Evolutionary conservation across 2,888 invertebrate species (phyloP).

Genomic region (Pristionchus arcanus): DNA sequence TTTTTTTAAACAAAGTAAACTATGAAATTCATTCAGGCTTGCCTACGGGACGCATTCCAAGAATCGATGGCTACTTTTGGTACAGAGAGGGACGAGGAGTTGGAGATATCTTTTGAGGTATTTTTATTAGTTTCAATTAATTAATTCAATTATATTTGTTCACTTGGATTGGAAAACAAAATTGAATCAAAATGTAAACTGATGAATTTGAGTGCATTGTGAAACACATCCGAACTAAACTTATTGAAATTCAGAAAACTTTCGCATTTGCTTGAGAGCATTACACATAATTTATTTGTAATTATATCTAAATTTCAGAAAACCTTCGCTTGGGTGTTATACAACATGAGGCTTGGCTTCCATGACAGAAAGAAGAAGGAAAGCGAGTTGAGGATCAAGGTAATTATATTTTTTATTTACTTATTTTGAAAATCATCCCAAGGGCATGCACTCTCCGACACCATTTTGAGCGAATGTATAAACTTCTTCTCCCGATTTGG

Average conservation of each 20-base stretch:
- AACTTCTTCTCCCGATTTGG: too few species aligned
- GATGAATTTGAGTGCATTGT: not conserved
- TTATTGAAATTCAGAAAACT: not conserved
- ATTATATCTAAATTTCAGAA: not conserved
- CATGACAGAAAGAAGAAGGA: slow-evolving; percentile 37
- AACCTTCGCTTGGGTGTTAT: slow-evolving; percentile 40
- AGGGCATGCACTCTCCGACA: too few species aligned
- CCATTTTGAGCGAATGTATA: too few species aligned
- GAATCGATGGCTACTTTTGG: slow-evolving; percentile 2
- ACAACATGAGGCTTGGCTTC: slow-evolving; percentile 32
- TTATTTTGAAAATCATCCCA: too few species aligned
- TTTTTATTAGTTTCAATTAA: too few species aligned
- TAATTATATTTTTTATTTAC: not conserved
- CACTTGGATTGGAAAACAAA: too few species aligned
- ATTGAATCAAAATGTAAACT: not conserved
- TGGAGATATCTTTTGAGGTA: slow-evolving; percentile 7
- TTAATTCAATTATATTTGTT: too few species aligned
- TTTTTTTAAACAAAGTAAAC: too few species aligned
- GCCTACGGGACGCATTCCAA: not conserved
- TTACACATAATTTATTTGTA: too few species aligned
- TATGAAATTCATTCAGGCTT: not conserved
- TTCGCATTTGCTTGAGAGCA: not conserved
- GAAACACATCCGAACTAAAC: not conserved
- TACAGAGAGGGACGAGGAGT: not conserved
- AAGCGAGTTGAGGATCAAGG: slow-evolving; percentile 23